Evolutionary conservation across 2,113 vertebrate genomes (phyloP).

Genomic region (Neodon shergylaensis): DNA sequence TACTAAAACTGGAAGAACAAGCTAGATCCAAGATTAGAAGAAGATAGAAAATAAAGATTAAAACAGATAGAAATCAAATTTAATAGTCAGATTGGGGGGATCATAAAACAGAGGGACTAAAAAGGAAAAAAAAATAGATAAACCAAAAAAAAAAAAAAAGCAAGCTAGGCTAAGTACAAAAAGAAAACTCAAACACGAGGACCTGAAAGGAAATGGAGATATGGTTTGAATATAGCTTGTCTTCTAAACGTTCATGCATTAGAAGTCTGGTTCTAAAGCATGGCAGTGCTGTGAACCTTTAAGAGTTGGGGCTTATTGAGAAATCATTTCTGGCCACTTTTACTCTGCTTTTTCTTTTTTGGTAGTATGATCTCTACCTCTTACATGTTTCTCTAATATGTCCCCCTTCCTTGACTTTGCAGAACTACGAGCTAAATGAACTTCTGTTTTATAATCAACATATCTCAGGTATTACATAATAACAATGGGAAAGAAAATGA

Average conservation of each 20-base stretch:
- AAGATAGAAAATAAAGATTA: background rate
- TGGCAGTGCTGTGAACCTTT: background rate
- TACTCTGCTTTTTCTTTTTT: background rate
- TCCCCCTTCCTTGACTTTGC: background rate
- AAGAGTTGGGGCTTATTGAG: background rate
- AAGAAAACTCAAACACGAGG: background rate
- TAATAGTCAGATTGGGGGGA: background rate
- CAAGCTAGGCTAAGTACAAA: background rate
- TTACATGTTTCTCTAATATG: background rate
- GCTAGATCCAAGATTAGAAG: background rate
- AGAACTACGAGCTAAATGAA: background rate
- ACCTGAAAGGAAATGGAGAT: background rate
- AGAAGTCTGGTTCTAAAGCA: background rate
- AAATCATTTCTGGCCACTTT: background rate
- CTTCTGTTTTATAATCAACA: background rate
- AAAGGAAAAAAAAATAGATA: background rate
- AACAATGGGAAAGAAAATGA: background rate
- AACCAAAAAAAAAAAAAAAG: background rate
- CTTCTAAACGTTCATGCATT: background rate
- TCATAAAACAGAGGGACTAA: background rate
- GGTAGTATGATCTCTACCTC: background rate
- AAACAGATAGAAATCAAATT: background rate
- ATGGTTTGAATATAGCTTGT: background rate
- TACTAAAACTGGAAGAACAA: background rate
- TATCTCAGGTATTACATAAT: background rate